A percentile compares a stretch with the other conserved stretches of the same genome.
These are phyloP conservation scores for Lethenteron reissneri DNA, from an alignment of 2,113 vertebrate species.

Conservation along the genomic window DNA sequence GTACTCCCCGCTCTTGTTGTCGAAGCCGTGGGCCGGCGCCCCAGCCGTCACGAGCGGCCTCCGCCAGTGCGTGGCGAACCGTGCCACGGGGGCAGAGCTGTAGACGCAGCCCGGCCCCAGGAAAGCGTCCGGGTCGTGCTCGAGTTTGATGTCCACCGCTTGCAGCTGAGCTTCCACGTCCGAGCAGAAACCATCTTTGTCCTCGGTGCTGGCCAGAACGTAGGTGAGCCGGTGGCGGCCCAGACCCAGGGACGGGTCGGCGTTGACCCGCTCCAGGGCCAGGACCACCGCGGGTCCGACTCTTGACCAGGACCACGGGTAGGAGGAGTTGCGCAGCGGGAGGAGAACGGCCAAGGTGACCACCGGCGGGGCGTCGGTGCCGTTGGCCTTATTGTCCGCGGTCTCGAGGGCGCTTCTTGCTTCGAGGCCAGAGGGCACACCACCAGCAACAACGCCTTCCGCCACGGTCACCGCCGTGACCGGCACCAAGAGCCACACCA, in stretches of 20 bases:
- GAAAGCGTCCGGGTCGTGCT: conserved; percentile 39
- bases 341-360: conserved; percentile 47
- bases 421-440: too few species aligned
- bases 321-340: conserved; percentile 42
- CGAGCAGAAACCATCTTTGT: conserved; percentile 38
- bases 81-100: conserved; percentile 42
- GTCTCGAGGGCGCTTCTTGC: too few species aligned
- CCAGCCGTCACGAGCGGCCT: conserved; percentile 61
- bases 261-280: conserved; percentile 28
- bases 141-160: conserved; percentile 51
- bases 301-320: conserved; percentile 77
- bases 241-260: conserved; percentile 23
- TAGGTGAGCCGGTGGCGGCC: conserved; percentile 22
- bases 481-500: too few species aligned
- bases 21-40: conserved; percentile 46
- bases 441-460: too few species aligned
- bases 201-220: conserved; percentile 47
- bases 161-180: conserved; percentile 46
- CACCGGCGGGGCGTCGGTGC: not conserved
- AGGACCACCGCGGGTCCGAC: conserved; percentile 45
- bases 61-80: conserved; percentile 54
- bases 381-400: too few species aligned
- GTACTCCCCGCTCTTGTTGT: conserved; percentile 21
- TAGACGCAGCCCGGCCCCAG: conserved; percentile 68
- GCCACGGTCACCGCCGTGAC: too few species aligned